Conservation (phyloP, 1,140 invertebrate genomes). For the Sminthurinus signatus region DNA sequence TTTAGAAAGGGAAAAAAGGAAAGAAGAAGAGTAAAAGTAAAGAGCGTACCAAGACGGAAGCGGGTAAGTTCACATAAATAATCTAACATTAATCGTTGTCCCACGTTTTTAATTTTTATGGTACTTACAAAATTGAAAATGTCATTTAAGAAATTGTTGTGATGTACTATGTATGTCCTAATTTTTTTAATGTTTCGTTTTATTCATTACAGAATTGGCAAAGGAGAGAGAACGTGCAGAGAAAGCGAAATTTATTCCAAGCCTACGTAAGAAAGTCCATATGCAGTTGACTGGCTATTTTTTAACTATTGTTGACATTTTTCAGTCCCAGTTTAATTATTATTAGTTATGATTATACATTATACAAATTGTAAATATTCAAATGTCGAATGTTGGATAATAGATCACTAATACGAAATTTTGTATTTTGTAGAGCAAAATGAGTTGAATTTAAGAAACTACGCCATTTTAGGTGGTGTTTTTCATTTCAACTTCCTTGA, state of each 20-base stretch:
- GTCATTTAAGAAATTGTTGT: no score
- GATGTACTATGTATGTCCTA: background rate
- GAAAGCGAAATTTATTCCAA: slow-evolving; percentile 34
- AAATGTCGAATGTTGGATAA: no score
- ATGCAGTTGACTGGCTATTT: no score
- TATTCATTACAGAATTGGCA: slow-evolving; percentile 28
- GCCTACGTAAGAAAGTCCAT: no score
- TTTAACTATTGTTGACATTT: no score
- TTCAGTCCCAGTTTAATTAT: no score
- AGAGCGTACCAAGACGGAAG: slow-evolving; percentile 34
- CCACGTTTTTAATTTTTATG: no score
- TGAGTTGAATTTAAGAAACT: slow-evolving; percentile 36
- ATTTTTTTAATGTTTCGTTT: background rate
- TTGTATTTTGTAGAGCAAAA: no score
- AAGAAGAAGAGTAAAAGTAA: slow-evolving; percentile 28
- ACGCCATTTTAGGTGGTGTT: slow-evolving; percentile 31
- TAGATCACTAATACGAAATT: no score
- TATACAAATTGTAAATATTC: no score
- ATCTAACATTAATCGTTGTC: no score
- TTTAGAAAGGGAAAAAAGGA: slow-evolving; percentile 21
- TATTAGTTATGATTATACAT: no score
- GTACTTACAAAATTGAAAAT: background rate
- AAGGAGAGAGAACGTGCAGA: slow-evolving; percentile 37
- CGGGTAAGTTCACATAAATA: slow-evolving; percentile 35
- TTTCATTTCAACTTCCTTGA: slow-evolving; percentile 30